phyloP scores from a whole-genome alignment of 2,797 vertebrate species.

The Sebastiscus albofasciatus region DNA sequence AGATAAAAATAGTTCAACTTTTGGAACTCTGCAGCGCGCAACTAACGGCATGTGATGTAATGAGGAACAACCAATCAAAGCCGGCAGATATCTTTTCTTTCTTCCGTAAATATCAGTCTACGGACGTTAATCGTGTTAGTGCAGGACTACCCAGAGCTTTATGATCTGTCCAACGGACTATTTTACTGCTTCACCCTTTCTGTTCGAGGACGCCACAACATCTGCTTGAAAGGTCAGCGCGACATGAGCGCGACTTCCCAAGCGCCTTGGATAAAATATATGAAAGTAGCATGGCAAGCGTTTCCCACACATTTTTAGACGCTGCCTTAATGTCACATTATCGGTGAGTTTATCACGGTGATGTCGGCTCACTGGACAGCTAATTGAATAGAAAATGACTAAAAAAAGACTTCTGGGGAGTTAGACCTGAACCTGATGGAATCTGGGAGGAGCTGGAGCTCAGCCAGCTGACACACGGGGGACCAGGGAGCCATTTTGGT shows the following conservation, averaged over 20 bases:
- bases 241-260: not conserved
- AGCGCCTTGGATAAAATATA: not conserved
- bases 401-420: rapidly evolving
- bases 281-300: too few relatives aligned
- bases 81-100: not conserved
- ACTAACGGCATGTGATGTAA: not conserved
- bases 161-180: not conserved
- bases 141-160: not conserved
- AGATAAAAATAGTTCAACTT: too few relatives aligned
- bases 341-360: too few relatives aligned
- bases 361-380: too few relatives aligned
- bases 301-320: too few relatives aligned
- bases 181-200: not conserved
- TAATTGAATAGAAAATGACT: too few relatives aligned
- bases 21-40: not conserved
- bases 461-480: slow-evolving; percentile 55
- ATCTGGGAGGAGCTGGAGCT: slow-evolving; percentile 35
- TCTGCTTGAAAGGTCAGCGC: not conserved
- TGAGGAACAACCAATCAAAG: not conserved
- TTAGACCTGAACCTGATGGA: not conserved
- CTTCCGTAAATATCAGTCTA: not conserved
- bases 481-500: slow-evolving; percentile 45
- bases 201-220: not conserved
- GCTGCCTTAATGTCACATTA: too few relatives aligned
- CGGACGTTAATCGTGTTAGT: too few relatives aligned